Evolutionary conservation across 2,113 vertebrate species (phyloP), one percentile per base, ranked within the genome.

Genomic region (Coptodon rendalli): DNA sequence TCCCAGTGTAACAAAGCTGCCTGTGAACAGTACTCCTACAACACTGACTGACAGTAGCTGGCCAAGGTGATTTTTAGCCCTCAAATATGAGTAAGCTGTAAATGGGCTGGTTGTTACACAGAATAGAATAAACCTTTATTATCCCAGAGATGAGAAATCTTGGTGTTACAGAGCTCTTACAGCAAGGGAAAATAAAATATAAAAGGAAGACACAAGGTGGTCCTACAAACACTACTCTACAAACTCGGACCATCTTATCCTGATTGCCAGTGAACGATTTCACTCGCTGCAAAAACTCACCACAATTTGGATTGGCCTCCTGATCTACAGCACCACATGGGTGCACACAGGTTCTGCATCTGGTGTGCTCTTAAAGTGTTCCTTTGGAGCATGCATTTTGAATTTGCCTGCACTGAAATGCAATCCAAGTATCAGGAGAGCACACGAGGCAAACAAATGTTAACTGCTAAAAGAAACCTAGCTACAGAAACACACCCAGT

Each of bases 111-210:
- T 59, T 31, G 3, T 29, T 57, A 57, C 54, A 57, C 24, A 57
- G 45, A 48, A 48, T 5, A 48, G 45, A 19, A 50, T 50, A 50
- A 16, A 29, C 54, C 24, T 14, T 16, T 57, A 29, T 14, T 57
- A 29, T 29, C 54, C 13, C 24, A 57, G 54, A 1, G 54, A 57
- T 57, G 54, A 29, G 54, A 57, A 8, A 1, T 29, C 8, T 57
- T 0, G 0, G 54, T 57, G 54, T 57, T 29, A 1, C 54, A 31
- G 56, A 59, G 56, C 27, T 59, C 56, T 59, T 9, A 59, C 27
- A 59, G 56, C 27, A 0, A 56, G 11, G 11, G 54, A 59, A 57
- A 59, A 59, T 31, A 59, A 29, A 59, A 59, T 59, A 2, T 29
- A 29, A 16, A 31, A 59, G 53, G 53, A 59, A 31, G 57, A 59